phyloP scores from a whole-genome alignment of 2,113 vertebrate genomes.

The Passer montanus region DNA sequence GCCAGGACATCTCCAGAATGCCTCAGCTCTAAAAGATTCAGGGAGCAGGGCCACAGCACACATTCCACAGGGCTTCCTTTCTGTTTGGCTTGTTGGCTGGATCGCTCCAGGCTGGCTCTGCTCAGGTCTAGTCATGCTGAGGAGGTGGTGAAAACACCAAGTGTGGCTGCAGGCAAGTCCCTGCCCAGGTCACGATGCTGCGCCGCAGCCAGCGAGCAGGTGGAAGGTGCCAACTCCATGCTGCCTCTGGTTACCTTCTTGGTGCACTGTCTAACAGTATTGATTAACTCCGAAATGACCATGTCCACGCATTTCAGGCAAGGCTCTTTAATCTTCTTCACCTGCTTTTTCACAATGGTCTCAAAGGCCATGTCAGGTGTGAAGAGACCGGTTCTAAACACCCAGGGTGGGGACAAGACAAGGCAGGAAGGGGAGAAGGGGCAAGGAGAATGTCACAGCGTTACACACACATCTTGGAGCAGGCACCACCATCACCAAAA shows the following conservation, averaged over 20 bases:
- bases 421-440: constrained; percentile 61
- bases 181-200: constrained; percentile 58
- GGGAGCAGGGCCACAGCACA: not conserved
- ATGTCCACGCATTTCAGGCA: constrained; percentile 99
- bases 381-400: constrained; percentile 98
- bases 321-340: constrained; percentile 99
- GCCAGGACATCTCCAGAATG: not conserved
- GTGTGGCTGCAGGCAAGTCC: constrained; percentile 72
- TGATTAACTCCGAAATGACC: constrained; percentile 99
- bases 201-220: constrained; percentile 50
- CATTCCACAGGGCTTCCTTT: not conserved
- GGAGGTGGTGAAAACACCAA: constrained; percentile 59
- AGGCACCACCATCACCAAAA: not conserved
- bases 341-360: constrained; percentile 99
- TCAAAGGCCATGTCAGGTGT: constrained; percentile 99
- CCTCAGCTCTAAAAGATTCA: not conserved
- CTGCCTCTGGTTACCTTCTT: constrained; percentile 86
- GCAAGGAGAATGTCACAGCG: constrained; percentile 75
- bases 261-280: constrained; percentile 99
- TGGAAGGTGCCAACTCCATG: constrained; percentile 61
- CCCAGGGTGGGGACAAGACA: constrained; percentile 70
- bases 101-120: not conserved
- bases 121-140: constrained; percentile 79
- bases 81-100: constrained; percentile 55
- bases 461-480: constrained; percentile 66